These are phyloP conservation scores for Trypoxylon attenuatum DNA, from an alignment of 2,888 invertebrate genomes.

Conservation along the genomic window DNA sequence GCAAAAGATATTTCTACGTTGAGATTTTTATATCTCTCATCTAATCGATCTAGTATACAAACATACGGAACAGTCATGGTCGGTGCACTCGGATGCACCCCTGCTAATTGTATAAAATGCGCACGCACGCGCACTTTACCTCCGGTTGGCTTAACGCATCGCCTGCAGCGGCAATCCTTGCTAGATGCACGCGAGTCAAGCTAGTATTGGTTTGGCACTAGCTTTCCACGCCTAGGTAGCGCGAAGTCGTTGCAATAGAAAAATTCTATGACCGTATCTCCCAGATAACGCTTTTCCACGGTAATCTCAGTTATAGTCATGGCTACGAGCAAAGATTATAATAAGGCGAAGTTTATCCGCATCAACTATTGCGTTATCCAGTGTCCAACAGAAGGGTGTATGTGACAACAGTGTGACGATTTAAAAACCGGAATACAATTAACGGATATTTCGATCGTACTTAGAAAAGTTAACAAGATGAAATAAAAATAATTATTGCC, in stretches of 20 bases:
- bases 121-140: conserved; percentile 11
- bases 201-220: conserved; percentile 13
- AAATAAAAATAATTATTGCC: too few species aligned
- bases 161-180: conserved; percentile 19
- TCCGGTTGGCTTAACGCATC: neutral
- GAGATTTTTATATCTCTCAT: too few species aligned
- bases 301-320: conserved; percentile 1
- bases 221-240: neutral
- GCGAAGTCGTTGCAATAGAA: neutral
- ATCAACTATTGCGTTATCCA: neutral
- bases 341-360: neutral
- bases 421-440: too few species aligned
- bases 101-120: conserved; percentile 3
- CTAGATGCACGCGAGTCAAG: too few species aligned
- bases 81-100: neutral
- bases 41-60: too few species aligned
- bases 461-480: too few species aligned
- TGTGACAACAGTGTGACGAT: conserved; percentile 14
- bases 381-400: conserved; percentile 1
- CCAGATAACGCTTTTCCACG: neutral
- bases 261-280: neutral
- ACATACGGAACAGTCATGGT: too few species aligned
- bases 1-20: too few species aligned
- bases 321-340: neutral
- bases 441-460: too few species aligned